A percentile compares a stretch with the other conserved stretches of the same genome.
Conservation (phyloP, 2,113 vertebrate genomes). For the Dromiciops gliroides region DNA sequence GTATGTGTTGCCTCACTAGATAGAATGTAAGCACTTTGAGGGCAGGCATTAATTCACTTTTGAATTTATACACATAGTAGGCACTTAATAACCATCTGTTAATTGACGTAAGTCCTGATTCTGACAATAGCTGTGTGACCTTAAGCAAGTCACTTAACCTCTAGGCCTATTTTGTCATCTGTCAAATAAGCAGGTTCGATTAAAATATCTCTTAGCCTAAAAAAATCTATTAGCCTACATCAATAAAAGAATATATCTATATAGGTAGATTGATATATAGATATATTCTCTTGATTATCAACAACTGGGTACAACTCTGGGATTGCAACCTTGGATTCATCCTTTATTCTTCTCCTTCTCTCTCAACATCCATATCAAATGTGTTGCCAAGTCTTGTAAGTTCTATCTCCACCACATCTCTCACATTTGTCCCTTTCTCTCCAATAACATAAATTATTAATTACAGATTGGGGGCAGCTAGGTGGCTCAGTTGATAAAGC, state of each 20-base stretch:
- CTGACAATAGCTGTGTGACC: not conserved
- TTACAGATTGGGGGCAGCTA: no score
- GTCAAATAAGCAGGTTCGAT: not conserved
- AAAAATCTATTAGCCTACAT: not conserved
- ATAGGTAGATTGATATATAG: no score
- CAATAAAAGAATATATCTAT: not conserved
- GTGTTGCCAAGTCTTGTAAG: not conserved
- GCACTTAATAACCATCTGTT: slow-evolving; percentile 28
- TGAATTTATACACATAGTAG: not conserved
- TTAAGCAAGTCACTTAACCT: not conserved
- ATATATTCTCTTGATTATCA: not conserved
- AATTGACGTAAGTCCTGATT: slow-evolving; percentile 11
- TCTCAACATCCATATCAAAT: not conserved
- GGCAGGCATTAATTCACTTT: not conserved
- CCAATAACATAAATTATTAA: not conserved
- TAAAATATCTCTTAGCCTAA: not conserved
- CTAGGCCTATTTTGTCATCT: not conserved
- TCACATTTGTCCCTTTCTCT: not conserved
- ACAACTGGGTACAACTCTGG: not conserved
- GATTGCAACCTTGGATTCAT: not conserved
- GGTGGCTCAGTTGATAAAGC: no score
- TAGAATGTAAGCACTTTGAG: not conserved
- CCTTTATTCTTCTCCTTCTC: not conserved
- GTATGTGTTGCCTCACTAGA: not conserved
- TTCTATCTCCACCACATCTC: not conserved